A percentile compares a stretch with the other conserved stretches of the same genome.
phyloP scores from a whole-genome alignment of 1,140 invertebrate genomes.

The Venustaconcha ellipsiformis region DNA sequence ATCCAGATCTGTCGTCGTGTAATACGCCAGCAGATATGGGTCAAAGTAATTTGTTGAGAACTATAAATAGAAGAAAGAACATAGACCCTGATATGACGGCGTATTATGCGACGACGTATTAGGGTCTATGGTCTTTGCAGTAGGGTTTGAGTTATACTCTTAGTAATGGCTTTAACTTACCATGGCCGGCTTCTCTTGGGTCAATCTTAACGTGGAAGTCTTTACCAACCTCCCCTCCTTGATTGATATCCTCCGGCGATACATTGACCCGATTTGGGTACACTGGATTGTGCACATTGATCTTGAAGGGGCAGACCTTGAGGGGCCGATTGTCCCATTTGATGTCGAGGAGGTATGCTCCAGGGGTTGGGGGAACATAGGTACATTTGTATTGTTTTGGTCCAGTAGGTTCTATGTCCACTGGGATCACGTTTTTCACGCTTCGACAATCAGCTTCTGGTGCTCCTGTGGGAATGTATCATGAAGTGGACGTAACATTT shows the following conservation, averaged over 20 bases:
- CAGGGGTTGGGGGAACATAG: conserved; percentile 75
- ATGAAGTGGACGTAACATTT: background rate
- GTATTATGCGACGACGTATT: no score
- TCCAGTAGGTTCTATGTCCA: conserved; percentile 72
- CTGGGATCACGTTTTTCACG: conserved; percentile 74
- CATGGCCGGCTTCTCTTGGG: conserved; percentile 89
- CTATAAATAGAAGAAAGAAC: no score
- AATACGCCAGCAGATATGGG: no score
- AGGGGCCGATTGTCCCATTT: conserved; percentile 90
- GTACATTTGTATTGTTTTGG: conserved; percentile 85
- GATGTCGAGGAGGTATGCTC: conserved; percentile 84
- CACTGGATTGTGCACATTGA: conserved; percentile 83
- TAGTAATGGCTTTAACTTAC: conserved; percentile 18
- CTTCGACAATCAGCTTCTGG: conserved; percentile 81
- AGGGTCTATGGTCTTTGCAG: no score
- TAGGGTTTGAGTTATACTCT: no score
- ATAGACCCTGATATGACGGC: no score
- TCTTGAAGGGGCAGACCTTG: conserved; percentile 91
- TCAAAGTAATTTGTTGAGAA: no score
- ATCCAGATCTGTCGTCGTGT: no score
- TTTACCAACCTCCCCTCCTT: conserved; percentile 88
- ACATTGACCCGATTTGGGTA: conserved; percentile 85
- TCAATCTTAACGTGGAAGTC: conserved; percentile 97
- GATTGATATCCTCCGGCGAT: conserved; percentile 87
- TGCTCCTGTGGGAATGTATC: conserved; percentile 70